Percentiles rank a stretch among this genome's conserved stretches.
Conservation (phyloP, 2,888 invertebrate genomes). For the Coleophora flavipennella region DNA sequence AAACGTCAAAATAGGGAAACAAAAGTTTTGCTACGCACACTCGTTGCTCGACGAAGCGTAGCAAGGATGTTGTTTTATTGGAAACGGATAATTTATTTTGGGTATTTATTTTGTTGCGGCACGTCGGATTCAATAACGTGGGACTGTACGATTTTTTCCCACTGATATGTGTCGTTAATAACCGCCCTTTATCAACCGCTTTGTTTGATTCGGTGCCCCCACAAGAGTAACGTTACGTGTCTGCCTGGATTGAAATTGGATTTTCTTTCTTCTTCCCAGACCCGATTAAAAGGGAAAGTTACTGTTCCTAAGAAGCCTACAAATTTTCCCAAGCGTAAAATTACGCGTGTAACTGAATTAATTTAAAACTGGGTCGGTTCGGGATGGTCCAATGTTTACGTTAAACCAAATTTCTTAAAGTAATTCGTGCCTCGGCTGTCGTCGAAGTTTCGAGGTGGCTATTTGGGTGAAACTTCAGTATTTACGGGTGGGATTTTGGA, state of each 20-base stretch:
- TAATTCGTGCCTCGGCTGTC: conserved; percentile 7
- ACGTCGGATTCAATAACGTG: conserved; percentile 55
- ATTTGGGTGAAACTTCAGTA: conserved; percentile 20
- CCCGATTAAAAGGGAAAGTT: conserved; percentile 19
- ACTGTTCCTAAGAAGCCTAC: conserved; percentile 13
- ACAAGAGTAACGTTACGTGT: conserved; percentile 3
- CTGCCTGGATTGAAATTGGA: conserved; percentile 5
- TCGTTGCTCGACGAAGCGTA: conserved; percentile 35
- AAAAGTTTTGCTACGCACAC: conserved; percentile 16
- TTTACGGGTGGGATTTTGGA: conserved; percentile 27
- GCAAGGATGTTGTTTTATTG: conserved; percentile 63
- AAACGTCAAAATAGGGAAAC: conserved; percentile 23
- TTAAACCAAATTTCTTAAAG: conserved; percentile 8
- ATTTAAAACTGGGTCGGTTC: conserved; percentile 20
- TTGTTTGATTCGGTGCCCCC: conserved; percentile 21
- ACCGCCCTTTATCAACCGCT: conserved; percentile 22
- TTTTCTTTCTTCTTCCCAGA: conserved; percentile 7
- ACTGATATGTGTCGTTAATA: no score
- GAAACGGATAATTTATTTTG: conserved; percentile 67
- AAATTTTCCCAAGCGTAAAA: conserved; percentile 14
- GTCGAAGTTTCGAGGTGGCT: conserved; percentile 2
- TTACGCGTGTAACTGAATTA: conserved; percentile 17
- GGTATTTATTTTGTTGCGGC: conserved; percentile 61
- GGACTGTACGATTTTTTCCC: conserved; percentile 29
- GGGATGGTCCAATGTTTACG: conserved; percentile 6